Percentiles rank a stretch among this genome's conserved stretches.
Conservation (phyloP, 2,888 invertebrate species). For the Eupithecia tripunctaria region DNA sequence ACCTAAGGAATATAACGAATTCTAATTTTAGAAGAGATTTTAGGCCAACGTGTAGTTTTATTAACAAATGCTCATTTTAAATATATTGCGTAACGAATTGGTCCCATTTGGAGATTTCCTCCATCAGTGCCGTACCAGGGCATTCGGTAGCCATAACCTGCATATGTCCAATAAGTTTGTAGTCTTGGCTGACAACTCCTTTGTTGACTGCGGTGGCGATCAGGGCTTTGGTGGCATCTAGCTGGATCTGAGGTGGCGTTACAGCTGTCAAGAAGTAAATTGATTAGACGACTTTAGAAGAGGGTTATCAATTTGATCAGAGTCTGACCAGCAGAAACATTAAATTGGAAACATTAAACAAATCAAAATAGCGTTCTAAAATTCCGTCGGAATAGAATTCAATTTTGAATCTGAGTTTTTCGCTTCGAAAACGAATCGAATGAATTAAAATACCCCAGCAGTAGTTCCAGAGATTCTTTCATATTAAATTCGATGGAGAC, state of each 20-base stretch:
- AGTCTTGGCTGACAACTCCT: slow-evolving; percentile 83
- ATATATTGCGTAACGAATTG: slow-evolving; percentile 62
- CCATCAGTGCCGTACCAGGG: slow-evolving; percentile 86
- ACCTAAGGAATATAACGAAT: not conserved
- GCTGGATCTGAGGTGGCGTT: slow-evolving; percentile 80
- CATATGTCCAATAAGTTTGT: slow-evolving; percentile 86
- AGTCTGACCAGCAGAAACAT: no score
- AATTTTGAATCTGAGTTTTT: no score
- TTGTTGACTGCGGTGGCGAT: slow-evolving; percentile 84
- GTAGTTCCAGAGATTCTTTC: no score
- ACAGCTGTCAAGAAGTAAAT: slow-evolving; percentile 67
- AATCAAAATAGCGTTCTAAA: no score
- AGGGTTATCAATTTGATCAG: no score
- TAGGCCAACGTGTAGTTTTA: not conserved
- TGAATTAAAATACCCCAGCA: no score
- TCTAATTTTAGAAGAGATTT: not conserved
- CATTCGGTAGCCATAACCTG: slow-evolving; percentile 85
- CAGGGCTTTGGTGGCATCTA: slow-evolving; percentile 82
- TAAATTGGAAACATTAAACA: no score
- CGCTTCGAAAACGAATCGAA: no score
- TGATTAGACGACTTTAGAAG: no score
- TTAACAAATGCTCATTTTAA: not conserved
- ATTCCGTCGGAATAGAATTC: no score
- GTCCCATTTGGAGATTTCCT: slow-evolving; percentile 86
- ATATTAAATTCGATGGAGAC: not conserved